Evolutionary conservation across 2,113 vertebrate species (phyloP), one percentile per base, ranked within the genome.

Genomic region (Saguinus midas): DNA sequence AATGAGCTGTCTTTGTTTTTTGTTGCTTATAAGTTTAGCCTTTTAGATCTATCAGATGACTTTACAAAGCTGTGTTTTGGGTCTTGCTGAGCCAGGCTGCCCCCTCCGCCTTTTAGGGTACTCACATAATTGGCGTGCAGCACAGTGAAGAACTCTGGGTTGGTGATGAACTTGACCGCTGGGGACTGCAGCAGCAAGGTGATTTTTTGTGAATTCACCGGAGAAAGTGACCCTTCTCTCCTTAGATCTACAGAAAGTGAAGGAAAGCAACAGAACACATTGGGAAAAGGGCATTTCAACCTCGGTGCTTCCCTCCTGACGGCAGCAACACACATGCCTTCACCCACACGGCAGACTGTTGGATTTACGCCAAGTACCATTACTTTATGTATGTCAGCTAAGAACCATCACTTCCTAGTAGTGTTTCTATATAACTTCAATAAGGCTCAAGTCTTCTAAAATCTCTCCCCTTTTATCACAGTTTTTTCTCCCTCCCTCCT

Each of bases 81-180:
- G 13, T 91, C 58, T 61, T n/a, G 16, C 35, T 3, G 29, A 70
- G 83, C 52, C 25, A 83, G 35, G 84, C 3, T 3, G 35, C 20
- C 6, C 10, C 55, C 57, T 75, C 0, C 52, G 9, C 0, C 37
- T 94, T 79, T 1, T 1, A 11, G n/a, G 64, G 37, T 84, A 99
- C 99, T 99, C 97, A 99, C 99, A 97, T 99, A 99, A 98, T 99
- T 99, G 96, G 99, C 99, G 70, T 99, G 99, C 92, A 99, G 98
- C 96, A 99, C 98, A 17, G 99, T 99, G 98, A 99, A 99, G 98
- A 99, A 99, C 85, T 99, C 99, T 0, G 99, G 99, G 96, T 99
- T 99, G 94, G 99, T 99, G 98, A 99, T 99, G 97, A 99, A 99
- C 98, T 99, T 99, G 98, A 99, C 99, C 9, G 99, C 99, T 79